Evolutionary conservation across 2,797 vertebrate species (phyloP), one percentile per base, ranked within the genome.

Genomic region (Halcyon chelicuti): DNA sequence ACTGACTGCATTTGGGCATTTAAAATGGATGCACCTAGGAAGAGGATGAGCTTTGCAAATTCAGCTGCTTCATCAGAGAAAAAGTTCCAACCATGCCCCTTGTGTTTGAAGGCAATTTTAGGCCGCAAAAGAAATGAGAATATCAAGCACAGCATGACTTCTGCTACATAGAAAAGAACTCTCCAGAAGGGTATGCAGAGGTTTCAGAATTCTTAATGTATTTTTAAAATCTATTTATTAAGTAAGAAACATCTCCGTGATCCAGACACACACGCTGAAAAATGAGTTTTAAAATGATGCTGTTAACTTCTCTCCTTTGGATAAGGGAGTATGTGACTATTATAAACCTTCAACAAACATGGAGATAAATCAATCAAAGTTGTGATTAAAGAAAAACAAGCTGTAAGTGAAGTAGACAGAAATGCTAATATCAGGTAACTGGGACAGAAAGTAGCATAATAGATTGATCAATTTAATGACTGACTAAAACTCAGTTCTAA

Each of bases 331-430:
- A 79, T 62, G 29, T 51, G 49, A 37, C 57, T 73, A 52, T 73
- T 60, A 37, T 21, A 94, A 72, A 42, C 21, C 9, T 86, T 49
- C 23, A 71, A 33, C 22, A 94, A 88, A 49, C 33, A 80, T 8
- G 18, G 10, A 70, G 62, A 29, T 88, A 75, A 91, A 78, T 90
- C 65, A 80, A 23, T 77, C 62, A 58, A 90, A 86, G 42, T 20
- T 79, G 55, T 52, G 62, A 90, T 73, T 94, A 91, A 82, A 84
- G 58, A 31, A 90, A 76, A 96, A 70, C 40, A 88, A 74, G 23
- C 31, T 70, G 17, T 60, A 91, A 95, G 37, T 75, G 66, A 91
- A 91, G 42, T 35, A 92, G 91, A 67, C 82, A 84, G 83, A 91
- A 93, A 71, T 84, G 82, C 51, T 90, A 89, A 65, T 83, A 90